Evolutionary conservation across 2,113 vertebrate species (phyloP).

Genomic region (Potamarius usumacintae): DNA sequence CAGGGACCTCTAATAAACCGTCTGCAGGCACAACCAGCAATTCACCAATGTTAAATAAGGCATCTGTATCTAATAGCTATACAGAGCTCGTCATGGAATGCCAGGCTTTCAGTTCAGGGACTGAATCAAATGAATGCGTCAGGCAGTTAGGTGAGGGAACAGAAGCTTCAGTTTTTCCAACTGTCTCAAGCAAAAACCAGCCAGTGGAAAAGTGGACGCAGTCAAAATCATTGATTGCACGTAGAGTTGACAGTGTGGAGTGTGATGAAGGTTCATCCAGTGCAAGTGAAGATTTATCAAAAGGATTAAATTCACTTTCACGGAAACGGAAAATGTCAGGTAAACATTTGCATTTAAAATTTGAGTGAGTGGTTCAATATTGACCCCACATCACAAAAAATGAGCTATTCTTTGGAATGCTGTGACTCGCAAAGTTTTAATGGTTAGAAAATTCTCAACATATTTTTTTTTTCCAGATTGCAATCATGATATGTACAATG

Average conservation of each 20-base stretch:
- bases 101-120: slow-evolving; percentile 11
- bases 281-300: slow-evolving; percentile 25
- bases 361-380: background rate
- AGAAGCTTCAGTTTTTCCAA: slow-evolving; percentile 10
- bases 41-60: background rate
- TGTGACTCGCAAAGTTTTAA: background rate
- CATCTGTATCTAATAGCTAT: background rate
- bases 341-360: slow-evolving; percentile 5
- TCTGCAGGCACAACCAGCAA: background rate
- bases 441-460: background rate
- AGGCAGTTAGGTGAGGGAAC: slow-evolving; percentile 19
- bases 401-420: background rate
- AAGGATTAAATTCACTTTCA: slow-evolving; percentile 21
- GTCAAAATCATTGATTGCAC: background rate
- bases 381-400: background rate
- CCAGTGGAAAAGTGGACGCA: slow-evolving; percentile 4
- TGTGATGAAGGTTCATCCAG: slow-evolving; percentile 22
- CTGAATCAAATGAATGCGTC: background rate
- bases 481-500: slow-evolving; percentile 51
- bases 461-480: slow-evolving; percentile 38
- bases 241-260: slow-evolving; percentile 3
- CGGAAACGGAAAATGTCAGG: slow-evolving; percentile 40
- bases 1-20: background rate
- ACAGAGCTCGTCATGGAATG: slow-evolving; percentile 17
- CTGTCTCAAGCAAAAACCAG: slow-evolving; percentile 16